Percentiles rank a stretch among this genome's conserved stretches.
Evolutionary conservation across 1,140 invertebrate genomes (phyloP).

Genomic region (Macrobrachium rosenbergii): DNA sequence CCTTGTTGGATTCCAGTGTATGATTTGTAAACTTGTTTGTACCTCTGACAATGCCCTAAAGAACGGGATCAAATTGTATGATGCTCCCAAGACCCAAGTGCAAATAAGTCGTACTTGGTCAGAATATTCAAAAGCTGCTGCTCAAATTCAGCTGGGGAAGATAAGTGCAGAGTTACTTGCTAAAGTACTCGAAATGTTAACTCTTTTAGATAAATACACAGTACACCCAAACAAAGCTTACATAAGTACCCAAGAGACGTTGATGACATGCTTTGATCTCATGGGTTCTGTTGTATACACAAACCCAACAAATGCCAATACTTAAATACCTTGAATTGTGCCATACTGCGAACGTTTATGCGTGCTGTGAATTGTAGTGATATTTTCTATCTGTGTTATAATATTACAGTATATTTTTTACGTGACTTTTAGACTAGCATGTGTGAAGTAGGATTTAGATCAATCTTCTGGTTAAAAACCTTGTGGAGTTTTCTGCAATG

Average conservation of each 20-base stretch:
- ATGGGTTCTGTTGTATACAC: constrained; percentile 35
- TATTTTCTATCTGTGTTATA: no score
- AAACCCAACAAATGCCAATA: neutral
- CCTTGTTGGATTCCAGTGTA: constrained; percentile 40
- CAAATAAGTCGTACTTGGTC: constrained; percentile 47
- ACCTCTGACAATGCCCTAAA: constrained; percentile 27
- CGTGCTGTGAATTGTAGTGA: neutral
- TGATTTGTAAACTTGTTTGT: constrained; percentile 41
- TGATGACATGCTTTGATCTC: constrained; percentile 60
- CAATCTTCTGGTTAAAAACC: no score
- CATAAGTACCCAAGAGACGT: constrained; percentile 56
- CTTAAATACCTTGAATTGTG: neutral
- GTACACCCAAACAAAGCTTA: constrained; percentile 60
- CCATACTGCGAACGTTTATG: neutral
- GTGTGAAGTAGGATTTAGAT: no score
- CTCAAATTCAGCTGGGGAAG: constrained; percentile 35
- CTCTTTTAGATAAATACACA: constrained; percentile 55
- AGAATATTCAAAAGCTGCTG: constrained; percentile 39
- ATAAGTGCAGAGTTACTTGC: constrained; percentile 5
- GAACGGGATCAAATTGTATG: constrained; percentile 37
- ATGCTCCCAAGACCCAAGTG: constrained; percentile 29
- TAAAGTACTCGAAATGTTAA: constrained; percentile 34
- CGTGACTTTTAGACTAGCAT: no score
- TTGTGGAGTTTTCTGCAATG: no score
- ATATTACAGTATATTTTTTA: no score